Conservation (phyloP, 2,797 vertebrate genomes). For the Amblyopsis hoosieri region DNA sequence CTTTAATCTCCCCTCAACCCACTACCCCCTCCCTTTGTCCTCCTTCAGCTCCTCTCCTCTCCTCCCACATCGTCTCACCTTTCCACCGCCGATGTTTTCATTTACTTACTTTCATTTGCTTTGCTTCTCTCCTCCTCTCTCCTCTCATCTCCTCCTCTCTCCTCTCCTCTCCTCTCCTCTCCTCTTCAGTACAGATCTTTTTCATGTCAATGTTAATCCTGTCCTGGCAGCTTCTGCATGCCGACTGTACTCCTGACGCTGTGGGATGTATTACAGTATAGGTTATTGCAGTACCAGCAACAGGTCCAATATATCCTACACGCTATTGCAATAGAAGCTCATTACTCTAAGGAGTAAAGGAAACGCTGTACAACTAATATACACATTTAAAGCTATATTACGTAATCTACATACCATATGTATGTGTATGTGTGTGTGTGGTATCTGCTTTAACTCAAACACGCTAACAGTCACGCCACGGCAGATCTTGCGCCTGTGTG, state of each 20-base stretch:
- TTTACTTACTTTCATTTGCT: constrained; percentile 48
- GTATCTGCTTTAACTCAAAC: neutral
- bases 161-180: neutral
- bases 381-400: too few relatives aligned
- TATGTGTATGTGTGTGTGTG: too few relatives aligned
- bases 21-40: neutral
- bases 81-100: constrained; percentile 41
- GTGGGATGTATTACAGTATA: neutral
- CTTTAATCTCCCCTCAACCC: neutral
- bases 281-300: constrained; percentile 54
- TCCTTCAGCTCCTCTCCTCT: neutral
- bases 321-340: too few relatives aligned
- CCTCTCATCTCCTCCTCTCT: neutral
- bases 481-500: constrained; percentile 12
- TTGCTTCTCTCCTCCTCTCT: neutral
- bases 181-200: constrained; percentile 45
- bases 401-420: too few relatives aligned
- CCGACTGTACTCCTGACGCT: constrained; percentile 19
- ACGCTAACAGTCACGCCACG: neutral
- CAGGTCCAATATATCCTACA: too few relatives aligned
- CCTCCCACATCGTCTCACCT: constrained; percentile 51
- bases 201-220: constrained; percentile 43
- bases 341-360: too few relatives aligned
- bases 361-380: too few relatives aligned
- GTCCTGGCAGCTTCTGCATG: constrained; percentile 42